Evolutionary conservation across 2,888 invertebrate genomes (phyloP).

Genomic region (Bhutanitis thaidina): DNA sequence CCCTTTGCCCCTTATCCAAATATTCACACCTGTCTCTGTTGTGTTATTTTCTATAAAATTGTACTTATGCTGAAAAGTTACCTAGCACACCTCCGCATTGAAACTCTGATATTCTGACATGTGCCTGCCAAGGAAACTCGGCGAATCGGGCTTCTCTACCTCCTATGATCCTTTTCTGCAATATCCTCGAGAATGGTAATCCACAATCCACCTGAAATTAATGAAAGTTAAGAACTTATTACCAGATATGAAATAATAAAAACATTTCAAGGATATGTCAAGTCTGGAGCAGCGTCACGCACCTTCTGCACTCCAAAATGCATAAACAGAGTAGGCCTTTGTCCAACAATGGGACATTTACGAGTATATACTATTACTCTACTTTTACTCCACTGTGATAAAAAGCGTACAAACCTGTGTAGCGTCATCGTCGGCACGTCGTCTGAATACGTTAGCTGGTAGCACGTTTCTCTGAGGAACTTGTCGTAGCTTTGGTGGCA

Average conservation of each 20-base stretch:
- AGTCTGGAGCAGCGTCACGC: too few species aligned
- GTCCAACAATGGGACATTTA: too few species aligned
- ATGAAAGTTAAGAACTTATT: too few species aligned
- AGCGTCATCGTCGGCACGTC: slow-evolving; percentile 66
- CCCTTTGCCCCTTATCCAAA: too few species aligned
- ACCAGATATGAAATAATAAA: too few species aligned
- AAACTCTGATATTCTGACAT: slow-evolving; percentile 89
- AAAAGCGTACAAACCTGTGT: slow-evolving; percentile 50
- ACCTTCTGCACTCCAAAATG: too few species aligned
- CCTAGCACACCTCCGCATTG: slow-evolving; percentile 91
- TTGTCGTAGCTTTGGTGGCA: slow-evolving; percentile 55
- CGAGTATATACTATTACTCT: too few species aligned
- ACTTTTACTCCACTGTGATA: too few species aligned
- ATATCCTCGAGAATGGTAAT: slow-evolving; percentile 78
- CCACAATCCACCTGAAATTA: slow-evolving; percentile 82
- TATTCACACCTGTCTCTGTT: too few species aligned
- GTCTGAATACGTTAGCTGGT: slow-evolving; percentile 62
- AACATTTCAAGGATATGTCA: too few species aligned
- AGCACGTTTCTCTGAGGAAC: slow-evolving; percentile 60
- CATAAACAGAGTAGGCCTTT: too few species aligned
- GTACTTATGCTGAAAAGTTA: slow-evolving; percentile 31
- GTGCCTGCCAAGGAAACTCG: slow-evolving; percentile 93
- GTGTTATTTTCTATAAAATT: too few species aligned
- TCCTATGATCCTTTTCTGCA: slow-evolving; percentile 89
- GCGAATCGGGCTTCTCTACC: slow-evolving; percentile 87